These are phyloP conservation scores for Gerris buenoi DNA, from an alignment of 1,140 invertebrate species.

Conservation along the genomic window DNA sequence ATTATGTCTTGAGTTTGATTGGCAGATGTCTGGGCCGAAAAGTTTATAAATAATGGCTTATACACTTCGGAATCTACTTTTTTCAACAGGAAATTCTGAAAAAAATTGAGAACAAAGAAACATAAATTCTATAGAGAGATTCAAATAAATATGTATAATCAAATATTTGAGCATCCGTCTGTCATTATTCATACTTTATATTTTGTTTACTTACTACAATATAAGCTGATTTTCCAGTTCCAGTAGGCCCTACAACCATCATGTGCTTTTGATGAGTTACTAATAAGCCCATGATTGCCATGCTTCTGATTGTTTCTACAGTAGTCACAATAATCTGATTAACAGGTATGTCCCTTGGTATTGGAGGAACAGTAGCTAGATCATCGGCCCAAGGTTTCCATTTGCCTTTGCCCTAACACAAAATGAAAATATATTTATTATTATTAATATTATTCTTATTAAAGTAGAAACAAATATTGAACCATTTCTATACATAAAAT, in stretches of 20 bases:
- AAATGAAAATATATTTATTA: no score
- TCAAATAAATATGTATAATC: neutral
- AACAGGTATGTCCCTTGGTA: slow-evolving; percentile 75
- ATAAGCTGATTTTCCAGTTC: slow-evolving; percentile 84
- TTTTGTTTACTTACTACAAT: slow-evolving; percentile 36
- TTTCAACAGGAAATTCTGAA: slow-evolving; percentile 63
- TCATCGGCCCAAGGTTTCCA: slow-evolving; percentile 86
- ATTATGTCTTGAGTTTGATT: slow-evolving; percentile 91
- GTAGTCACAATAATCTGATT: slow-evolving; percentile 91
- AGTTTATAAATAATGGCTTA: slow-evolving; percentile 76
- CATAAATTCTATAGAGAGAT: no score
- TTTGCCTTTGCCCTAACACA: slow-evolving; percentile 62
- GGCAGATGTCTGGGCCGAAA: slow-evolving; percentile 84
- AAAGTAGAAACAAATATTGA: no score
- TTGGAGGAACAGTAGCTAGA: slow-evolving; percentile 54
- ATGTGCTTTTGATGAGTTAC: slow-evolving; percentile 63
- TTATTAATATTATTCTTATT: no score
- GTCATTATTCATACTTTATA: neutral
- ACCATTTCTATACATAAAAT: no score
- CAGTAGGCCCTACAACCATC: slow-evolving; percentile 78
- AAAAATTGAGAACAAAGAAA: no score
- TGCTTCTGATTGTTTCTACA: slow-evolving; percentile 69
- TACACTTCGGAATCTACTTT: slow-evolving; percentile 64
- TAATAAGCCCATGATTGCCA: slow-evolving; percentile 57
- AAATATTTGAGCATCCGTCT: no score